Base-by-base conservation (phyloP, 2,888 invertebrate genomes). In the Scaptomyza parva region DNA sequence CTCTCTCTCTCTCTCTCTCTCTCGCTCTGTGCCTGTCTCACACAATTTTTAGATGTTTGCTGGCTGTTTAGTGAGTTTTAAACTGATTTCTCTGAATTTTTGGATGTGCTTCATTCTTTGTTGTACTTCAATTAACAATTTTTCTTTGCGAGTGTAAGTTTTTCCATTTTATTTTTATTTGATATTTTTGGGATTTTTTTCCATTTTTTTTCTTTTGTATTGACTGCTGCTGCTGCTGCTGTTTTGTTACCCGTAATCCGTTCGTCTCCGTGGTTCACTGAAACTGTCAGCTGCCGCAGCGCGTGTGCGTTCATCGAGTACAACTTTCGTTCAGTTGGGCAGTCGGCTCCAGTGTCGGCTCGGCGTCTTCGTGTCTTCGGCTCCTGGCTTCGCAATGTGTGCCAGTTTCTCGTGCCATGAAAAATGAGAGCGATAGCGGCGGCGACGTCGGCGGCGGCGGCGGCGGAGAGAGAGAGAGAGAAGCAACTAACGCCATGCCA, bases 261-360 rank as follows among this genome's bases (percentile, higher is more conserved):
- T 91, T 91, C 91, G 90, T 89, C 90, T 91, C 89, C 90, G 91
- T 91, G 91, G 91, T 92, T 92, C 91, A 89, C 91, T 92, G 90
- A 90, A 91, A 92, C 92, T 92, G 91, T 89, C 89, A 88, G 90
- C 89, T 89, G 88, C 88, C 88, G 89, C 82, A 81, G 76, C 77
- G 68, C 86, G 84, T 85, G 82, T 81, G 76, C 80, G 73, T 70
- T 80, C 76, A 76, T 86, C 86, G 82, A 90, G 89, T 87, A 81
- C 78, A 76, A 86, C 84, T 80, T 90, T 89, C 90, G 90, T 89
- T 90, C 61, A 88, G 89, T 86, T 88, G 70, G 67, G 20, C 62
- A 24, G 39, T 68, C 71, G 71, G 65, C 57, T 53, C 0, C 20
- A 14, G 40, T n/a, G n/a, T n/a, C n/a, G n/a, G n/a, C n/a, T 30